These are phyloP conservation scores for Syngnathus acus DNA, from an alignment of 2,797 vertebrate genomes.

Conservation along the genomic window DNA sequence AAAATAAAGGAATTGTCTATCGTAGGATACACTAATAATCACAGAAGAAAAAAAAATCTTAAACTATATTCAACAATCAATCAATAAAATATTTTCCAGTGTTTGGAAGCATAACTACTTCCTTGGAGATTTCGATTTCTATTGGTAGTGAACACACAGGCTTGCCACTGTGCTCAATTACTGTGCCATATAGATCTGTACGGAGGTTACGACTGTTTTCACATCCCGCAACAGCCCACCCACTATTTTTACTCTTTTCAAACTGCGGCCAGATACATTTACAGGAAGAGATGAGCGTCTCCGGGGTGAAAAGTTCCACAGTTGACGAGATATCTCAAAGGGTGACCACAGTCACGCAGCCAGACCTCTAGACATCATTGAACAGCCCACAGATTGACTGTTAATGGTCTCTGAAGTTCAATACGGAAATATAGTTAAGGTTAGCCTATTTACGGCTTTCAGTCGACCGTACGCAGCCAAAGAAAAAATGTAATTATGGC, in stretches of 20 bases:
- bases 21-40: neutral
- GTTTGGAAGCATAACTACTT: neutral
- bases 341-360: constrained; percentile 36
- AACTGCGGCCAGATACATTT: constrained; percentile 45
- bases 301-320: constrained; percentile 27
- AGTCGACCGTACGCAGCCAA: neutral
- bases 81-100: neutral
- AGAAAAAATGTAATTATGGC: neutral
- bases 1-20: too few species aligned
- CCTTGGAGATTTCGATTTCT: neutral
- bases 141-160: constrained; percentile 30
- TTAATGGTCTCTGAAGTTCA: constrained; percentile 19
- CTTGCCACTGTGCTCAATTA: constrained; percentile 19
- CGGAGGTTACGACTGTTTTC: constrained; percentile 40
- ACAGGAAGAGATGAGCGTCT: constrained; percentile 40
- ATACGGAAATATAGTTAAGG: constrained; percentile 28
- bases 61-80: neutral
- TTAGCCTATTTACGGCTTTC: constrained; percentile 4
- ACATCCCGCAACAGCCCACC: constrained; percentile 49
- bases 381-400: constrained; percentile 22
- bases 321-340: constrained; percentile 32
- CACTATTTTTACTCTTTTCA: constrained; percentile 36
- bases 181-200: constrained; percentile 33
- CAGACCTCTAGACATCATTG: constrained; percentile 30
- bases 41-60: neutral